Evolutionary conservation across 2,888 invertebrate genomes (phyloP), one percentile per base, ranked within the genome.

Genomic region (Meiosimyza decipiens): DNA sequence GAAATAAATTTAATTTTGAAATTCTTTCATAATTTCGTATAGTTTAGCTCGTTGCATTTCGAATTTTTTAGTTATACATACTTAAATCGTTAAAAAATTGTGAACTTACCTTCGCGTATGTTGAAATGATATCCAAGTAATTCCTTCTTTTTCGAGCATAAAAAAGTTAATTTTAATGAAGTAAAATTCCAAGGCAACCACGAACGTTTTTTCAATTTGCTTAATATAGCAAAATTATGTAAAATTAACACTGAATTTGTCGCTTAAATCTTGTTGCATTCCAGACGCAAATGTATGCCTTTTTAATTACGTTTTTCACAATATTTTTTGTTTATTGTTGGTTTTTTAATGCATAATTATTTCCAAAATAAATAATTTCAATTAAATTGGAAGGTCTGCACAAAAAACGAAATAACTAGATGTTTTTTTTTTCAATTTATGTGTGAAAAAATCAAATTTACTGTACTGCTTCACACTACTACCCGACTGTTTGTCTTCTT

Each of bases 331-430:
- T 40, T 40, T 54, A 1, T 22, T 2, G 50, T 70, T 70, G 55
- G 50, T 63, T 71, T 62, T n/a, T 33, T 47, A n/a, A 52, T n/a
- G 51, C 51, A 50, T 33, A 33, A 60, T 71, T 60, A 51, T 75
- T 78, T 78, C 74, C 72, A 75, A 73, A n/a, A 59, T 71, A 70
- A 72, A 75, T 73, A 72, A 49, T 18, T 63, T 47, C 33, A 67
- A 64, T 40, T 18, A 33, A 50, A 64, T 40, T 66, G 55, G 13
- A 12, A 54, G 18, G 13, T 15, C 9, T 6, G 13, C 13, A 50
- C 77, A 75, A 71, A 71, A 78, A 84, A 84, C 82, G 83, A 84
- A 84, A 83, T 83, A 83, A 84, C 83, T 84, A 83, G 83, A 82
- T 80, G 79, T 80, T 81, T 72, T 69, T 65, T 75, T n/a, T 16